Evolutionary conservation across 2,797 vertebrate genomes (phyloP).

Genomic region (Rousettus madagascariensis): DNA sequence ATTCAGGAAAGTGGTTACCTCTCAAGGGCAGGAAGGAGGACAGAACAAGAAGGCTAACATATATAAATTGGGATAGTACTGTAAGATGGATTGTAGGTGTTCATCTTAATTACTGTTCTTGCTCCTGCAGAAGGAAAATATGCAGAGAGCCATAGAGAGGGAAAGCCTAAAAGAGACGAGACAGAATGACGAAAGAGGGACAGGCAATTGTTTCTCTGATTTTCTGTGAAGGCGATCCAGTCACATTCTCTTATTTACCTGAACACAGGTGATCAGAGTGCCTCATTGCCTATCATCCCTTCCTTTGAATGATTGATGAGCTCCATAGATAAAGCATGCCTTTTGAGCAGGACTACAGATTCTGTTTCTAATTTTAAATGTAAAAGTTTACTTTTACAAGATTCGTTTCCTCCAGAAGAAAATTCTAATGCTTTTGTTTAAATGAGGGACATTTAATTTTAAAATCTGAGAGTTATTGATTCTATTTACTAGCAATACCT

Average conservation of each 20-base stretch:
- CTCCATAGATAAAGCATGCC: neutral
- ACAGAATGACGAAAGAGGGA: neutral
- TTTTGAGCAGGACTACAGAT: neutral
- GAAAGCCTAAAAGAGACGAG: neutral
- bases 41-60: neutral
- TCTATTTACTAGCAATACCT: neutral
- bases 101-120: neutral
- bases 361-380: neutral
- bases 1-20: neutral
- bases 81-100: neutral
- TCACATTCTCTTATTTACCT: neutral
- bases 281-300: neutral
- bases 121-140: neutral
- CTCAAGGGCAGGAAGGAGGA: neutral
- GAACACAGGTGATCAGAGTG: neutral
- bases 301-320: neutral
- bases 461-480: neutral
- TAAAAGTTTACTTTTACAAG: neutral
- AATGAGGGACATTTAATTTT: neutral
- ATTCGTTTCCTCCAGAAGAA: neutral
- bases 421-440: neutral
- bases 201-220: neutral
- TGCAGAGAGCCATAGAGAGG: no score
- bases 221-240: neutral
- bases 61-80: neutral